Percentiles rank a stretch among this genome's conserved stretches.
Conservation (phyloP, 37 sponge, comb jelly and placozoan genomes). For the Mnemiopsis leidyi region DNA sequence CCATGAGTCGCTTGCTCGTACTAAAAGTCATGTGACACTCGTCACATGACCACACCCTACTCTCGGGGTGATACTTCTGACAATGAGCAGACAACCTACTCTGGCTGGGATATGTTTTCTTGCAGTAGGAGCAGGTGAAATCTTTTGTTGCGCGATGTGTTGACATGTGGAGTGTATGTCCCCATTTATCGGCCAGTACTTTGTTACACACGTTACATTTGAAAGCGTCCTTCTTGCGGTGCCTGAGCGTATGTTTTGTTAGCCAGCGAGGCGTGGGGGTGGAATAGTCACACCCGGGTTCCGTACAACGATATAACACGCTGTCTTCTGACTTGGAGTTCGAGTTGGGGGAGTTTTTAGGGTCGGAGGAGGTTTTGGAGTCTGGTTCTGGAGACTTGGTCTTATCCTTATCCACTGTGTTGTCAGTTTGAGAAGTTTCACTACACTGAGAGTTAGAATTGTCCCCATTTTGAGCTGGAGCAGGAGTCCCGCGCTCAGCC, state of each 20-base stretch:
- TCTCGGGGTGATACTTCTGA: slow-evolving; percentile 33
- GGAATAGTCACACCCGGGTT: background rate
- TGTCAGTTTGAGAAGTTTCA: background rate
- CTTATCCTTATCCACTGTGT: background rate
- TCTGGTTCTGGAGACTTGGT: background rate
- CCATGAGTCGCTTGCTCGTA: slow-evolving; percentile 2
- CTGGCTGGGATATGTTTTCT: background rate
- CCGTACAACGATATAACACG: background rate
- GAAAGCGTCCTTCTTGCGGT: background rate
- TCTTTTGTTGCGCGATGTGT: background rate
- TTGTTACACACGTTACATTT: background rate
- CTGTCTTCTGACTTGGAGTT: background rate
- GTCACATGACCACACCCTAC: slow-evolving; percentile 2
- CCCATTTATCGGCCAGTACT: slow-evolving; percentile 15
- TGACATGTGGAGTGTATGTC: background rate
- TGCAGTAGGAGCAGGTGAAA: background rate
- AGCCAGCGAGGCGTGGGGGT: slow-evolving; percentile 48
- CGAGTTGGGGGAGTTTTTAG: background rate
- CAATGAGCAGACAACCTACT: slow-evolving; percentile 13
- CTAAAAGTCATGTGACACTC: background rate
- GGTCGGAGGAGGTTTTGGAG: background rate
- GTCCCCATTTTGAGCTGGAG: background rate
- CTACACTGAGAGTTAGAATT: background rate
- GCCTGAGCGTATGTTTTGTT: slow-evolving; percentile 20
- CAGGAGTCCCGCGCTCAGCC: background rate